Conservation (phyloP, 37 sponge, comb jelly and placozoan genomes). For the Eunapius fragilis region DNA sequence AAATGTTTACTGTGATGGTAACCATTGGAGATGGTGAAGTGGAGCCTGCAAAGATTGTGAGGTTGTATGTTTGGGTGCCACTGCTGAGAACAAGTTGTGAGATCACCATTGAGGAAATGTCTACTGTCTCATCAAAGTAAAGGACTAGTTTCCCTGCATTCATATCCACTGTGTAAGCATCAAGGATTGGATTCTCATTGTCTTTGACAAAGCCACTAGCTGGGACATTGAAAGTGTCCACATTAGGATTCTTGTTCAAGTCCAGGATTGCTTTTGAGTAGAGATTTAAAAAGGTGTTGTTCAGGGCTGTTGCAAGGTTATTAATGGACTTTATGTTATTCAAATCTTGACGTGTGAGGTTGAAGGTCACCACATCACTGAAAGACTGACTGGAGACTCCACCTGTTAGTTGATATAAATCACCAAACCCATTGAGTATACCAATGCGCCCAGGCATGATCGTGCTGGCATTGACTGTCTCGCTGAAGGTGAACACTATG, state of each 20-base stretch:
- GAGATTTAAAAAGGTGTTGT: constrained; percentile 75
- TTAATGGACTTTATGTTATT: constrained; percentile 70
- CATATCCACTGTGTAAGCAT: constrained; percentile 57
- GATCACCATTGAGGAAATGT: constrained; percentile 56
- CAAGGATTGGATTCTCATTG: constrained; percentile 45
- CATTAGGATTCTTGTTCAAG: constrained; percentile 56
- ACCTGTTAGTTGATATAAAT: constrained; percentile 46
- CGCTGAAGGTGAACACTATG: constrained; percentile 75
- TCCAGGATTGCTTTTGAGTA: constrained; percentile 56
- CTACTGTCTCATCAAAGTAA: constrained; percentile 88
- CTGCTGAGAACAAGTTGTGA: constrained; percentile 43
- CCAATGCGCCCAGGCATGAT: constrained; percentile 39
- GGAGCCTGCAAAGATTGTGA: constrained; percentile 45
- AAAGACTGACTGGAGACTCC: constrained; percentile 25
- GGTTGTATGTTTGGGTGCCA: constrained; percentile 20
- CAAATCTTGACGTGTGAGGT: constrained; percentile 54
- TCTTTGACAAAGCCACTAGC: constrained; percentile 65
- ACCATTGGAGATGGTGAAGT: constrained; percentile 48
- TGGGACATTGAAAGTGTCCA: constrained; percentile 5
- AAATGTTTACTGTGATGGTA: constrained; percentile 34
- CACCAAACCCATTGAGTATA: constrained; percentile 29
- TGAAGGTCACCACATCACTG: constrained; percentile 39
- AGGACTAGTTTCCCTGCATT: constrained; percentile 39
- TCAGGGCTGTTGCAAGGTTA: constrained; percentile 59
- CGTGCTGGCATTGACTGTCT: constrained; percentile 72